These are phyloP conservation scores for Squalus acanthias DNA, from an alignment of 2,797 vertebrate genomes.

Conservation along the genomic window DNA sequence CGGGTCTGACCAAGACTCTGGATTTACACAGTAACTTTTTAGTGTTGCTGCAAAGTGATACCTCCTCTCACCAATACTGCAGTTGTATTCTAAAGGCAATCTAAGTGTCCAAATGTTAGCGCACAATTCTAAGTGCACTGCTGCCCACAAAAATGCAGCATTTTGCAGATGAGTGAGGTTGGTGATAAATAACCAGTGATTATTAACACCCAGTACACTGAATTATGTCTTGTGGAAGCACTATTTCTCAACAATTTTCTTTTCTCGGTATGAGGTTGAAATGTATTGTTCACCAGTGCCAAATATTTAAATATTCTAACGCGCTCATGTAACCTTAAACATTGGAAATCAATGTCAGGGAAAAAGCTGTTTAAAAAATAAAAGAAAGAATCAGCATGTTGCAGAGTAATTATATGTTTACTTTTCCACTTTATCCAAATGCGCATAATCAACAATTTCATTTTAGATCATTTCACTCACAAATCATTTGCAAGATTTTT, in stretches of 20 bases:
- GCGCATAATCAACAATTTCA: slow-evolving; percentile 36
- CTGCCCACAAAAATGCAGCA: background rate
- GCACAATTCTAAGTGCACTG: background rate
- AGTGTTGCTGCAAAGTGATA: background rate
- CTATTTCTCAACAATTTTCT: slow-evolving; percentile 69
- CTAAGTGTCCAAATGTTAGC: background rate
- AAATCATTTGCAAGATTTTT: slow-evolving; percentile 19
- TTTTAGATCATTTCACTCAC: slow-evolving; percentile 37
- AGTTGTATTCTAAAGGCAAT: background rate
- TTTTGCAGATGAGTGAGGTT: slow-evolving; percentile 35
- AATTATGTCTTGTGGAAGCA: slow-evolving; percentile 92
- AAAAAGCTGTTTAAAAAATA: slow-evolving; percentile 36
- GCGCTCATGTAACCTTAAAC: slow-evolving; percentile 88
- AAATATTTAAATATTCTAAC: slow-evolving; percentile 79
- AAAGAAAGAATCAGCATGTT: slow-evolving; percentile 48
- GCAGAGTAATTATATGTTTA: slow-evolving; percentile 76
- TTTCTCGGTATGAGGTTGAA: slow-evolving; percentile 74
- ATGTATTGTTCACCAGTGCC: slow-evolving; percentile 77
- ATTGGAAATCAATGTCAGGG: slow-evolving; percentile 55
- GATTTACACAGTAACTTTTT: background rate
- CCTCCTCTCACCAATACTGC: background rate
- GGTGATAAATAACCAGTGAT: slow-evolving; percentile 97
- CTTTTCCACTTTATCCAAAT: slow-evolving; percentile 64
- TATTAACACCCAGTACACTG: slow-evolving; percentile 99
- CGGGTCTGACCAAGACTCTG: background rate